Conservation (phyloP, 2,797 vertebrate species). For the Emys orbicularis region DNA sequence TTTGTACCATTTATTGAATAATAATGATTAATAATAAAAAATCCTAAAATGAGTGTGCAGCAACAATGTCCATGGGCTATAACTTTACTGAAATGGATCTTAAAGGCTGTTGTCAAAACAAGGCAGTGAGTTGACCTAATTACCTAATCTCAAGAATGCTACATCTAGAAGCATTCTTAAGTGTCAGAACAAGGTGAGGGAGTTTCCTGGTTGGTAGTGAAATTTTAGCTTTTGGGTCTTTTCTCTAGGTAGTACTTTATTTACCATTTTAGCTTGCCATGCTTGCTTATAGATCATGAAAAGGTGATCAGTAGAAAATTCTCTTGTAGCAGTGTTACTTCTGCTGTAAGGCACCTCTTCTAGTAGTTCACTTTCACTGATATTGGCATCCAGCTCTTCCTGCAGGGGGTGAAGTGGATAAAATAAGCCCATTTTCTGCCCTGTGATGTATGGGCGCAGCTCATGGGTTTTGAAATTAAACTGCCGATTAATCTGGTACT, state of each 20-base stretch:
- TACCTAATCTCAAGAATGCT: neutral
- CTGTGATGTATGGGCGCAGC: neutral
- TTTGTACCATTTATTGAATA: neutral
- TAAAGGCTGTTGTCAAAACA: neutral
- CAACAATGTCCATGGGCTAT: neutral
- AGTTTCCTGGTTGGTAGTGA: neutral
- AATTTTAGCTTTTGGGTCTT: neutral
- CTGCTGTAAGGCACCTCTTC: neutral
- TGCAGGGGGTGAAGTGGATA: neutral
- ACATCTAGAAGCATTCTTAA: neutral
- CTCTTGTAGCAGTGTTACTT: neutral
- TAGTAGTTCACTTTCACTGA: neutral
- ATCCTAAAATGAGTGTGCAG: neutral
- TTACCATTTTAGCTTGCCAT: neutral
- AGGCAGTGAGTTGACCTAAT: neutral
- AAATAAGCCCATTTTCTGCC: neutral
- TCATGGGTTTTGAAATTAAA: neutral
- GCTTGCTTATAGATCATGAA: too few relatives aligned
- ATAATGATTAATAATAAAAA: neutral
- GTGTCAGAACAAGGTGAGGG: neutral
- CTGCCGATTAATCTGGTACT: neutral
- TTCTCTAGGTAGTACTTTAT: neutral
- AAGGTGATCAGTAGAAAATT: too few relatives aligned
- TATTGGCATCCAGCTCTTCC: neutral
- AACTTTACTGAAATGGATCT: neutral